These are phyloP conservation scores for Lacerta agilis DNA, from an alignment of 2,797 vertebrate genomes.

Conservation along the genomic window DNA sequence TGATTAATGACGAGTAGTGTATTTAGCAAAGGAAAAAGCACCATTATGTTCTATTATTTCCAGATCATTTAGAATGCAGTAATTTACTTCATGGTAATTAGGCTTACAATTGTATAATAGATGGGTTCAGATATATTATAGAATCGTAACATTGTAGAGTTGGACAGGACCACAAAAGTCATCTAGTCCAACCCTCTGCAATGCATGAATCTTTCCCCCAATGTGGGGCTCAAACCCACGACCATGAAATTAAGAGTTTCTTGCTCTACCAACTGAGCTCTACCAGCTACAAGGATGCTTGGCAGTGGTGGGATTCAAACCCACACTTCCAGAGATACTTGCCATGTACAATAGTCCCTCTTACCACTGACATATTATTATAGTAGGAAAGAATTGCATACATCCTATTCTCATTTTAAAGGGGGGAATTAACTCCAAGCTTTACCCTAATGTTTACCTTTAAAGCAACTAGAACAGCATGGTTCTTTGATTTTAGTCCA, in stretches of 20 bases:
- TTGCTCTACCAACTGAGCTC: too few relatives aligned
- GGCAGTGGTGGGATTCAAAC: too few relatives aligned
- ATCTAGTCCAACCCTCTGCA: too few relatives aligned
- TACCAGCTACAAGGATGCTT: too few relatives aligned
- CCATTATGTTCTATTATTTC: not conserved
- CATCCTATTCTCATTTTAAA: not conserved
- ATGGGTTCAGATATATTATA: too few relatives aligned
- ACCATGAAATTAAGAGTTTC: too few relatives aligned
- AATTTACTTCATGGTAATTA: not conserved
- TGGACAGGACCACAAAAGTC: too few relatives aligned
- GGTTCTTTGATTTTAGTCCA: constrained; percentile 91
- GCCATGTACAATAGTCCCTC: accelerated
- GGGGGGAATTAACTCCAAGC: not conserved
- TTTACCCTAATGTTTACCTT: constrained; percentile 81
- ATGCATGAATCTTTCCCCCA: too few relatives aligned
- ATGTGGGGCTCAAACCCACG: too few relatives aligned
- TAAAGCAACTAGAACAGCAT: constrained; percentile 93
- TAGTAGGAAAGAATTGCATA: not conserved
- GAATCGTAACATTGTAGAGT: too few relatives aligned
- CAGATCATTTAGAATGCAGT: not conserved
- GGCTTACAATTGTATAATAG: not conserved
- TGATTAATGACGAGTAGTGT: not conserved
- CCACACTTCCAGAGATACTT: not conserved
- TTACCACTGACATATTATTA: not conserved
- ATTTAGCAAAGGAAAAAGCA: not conserved